phyloP scores from a whole-genome alignment of 2,113 vertebrate genomes.

The Macquaria australasica region DNA sequence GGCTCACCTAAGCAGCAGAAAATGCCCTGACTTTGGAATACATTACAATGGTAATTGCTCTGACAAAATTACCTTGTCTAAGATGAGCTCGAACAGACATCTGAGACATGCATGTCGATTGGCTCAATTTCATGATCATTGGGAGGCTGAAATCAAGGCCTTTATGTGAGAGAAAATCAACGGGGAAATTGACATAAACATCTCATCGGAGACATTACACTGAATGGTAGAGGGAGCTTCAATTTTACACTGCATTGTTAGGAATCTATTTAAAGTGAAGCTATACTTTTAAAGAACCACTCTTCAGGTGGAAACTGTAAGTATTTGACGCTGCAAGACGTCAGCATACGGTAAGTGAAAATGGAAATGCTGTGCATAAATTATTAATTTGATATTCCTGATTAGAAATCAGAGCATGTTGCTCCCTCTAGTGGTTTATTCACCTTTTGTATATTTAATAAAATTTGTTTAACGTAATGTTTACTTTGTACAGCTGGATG shows the following conservation, averaged over 20 bases:
- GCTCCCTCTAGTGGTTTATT: slow-evolving; percentile 25
- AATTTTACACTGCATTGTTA: slow-evolving; percentile 51
- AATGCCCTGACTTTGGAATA: slow-evolving; percentile 96
- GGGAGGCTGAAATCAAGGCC: slow-evolving; percentile 90
- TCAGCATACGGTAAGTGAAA: background rate
- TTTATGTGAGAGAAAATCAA: slow-evolving; percentile 88
- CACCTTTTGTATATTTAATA: slow-evolving; percentile 5
- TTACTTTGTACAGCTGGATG: slow-evolving; percentile 9
- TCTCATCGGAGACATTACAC: slow-evolving; percentile 74
- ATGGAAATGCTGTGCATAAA: slow-evolving; percentile 1
- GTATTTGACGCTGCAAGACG: background rate
- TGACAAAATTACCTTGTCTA: slow-evolving; percentile 93
- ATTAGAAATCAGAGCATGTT: slow-evolving; percentile 1
- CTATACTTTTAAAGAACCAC: slow-evolving; percentile 22
- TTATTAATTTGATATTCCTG: slow-evolving; percentile 4
- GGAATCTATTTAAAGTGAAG: slow-evolving; percentile 59
- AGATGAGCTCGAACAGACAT: slow-evolving; percentile 87
- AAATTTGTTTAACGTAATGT: background rate
- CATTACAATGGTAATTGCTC: slow-evolving; percentile 97
- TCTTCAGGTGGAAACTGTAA: slow-evolving; percentile 23
- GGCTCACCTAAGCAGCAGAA: slow-evolving; percentile 87
- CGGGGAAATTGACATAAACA: slow-evolving; percentile 92
- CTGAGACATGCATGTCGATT: slow-evolving; percentile 88
- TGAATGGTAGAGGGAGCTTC: slow-evolving; percentile 54
- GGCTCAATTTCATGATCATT: slow-evolving; percentile 91